Evolutionary conservation across 2,113 vertebrate species (phyloP), one percentile per base, ranked within the genome.

Genomic region (Tragulus kanchil): DNA sequence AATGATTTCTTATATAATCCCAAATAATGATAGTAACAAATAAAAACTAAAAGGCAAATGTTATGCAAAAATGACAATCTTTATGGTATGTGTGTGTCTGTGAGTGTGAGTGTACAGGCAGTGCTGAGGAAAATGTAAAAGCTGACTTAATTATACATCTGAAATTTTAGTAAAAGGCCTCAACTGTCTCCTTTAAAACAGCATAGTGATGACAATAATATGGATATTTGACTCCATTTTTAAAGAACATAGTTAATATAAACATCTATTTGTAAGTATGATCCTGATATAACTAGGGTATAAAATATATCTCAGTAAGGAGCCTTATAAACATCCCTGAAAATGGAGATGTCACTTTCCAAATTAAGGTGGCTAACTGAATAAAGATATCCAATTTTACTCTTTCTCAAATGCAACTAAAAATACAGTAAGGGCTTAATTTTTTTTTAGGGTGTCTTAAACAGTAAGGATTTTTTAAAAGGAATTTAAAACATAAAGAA

Each of bases 141-240:
- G 31, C 42, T 75, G 83, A 77, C 28, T 64, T 86, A 9, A 52
- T 62, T 15, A 77, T 9, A 82, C 21, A 94, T 84, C 15, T 89
- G 6, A 85, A 85, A 94, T 67, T 78, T 92, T 73, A 81, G 11
- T 58, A 84, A 84, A 93, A 85, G 5, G 12, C 89, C 23, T 95
- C 28, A 75, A 78, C 48, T 58, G 4, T 54, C 12, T 61, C 17
- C 19, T 92, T 87, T 36, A 25, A 64, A 81, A 31, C 23, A 84
- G 19, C 50, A 59, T 67, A 91, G 88, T 21, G 23, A 78, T 67
- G 10, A 79, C 52, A 88, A 71, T 42, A 87, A 77, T n/a, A 73
- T 71, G 48, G 54, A 92, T 28, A 3, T 62, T 15, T 64, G 69
- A 78, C 28, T 62, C 8, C 36, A 21, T 56, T 64, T 96, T 56